phyloP scores from a whole-genome alignment of 2,797 vertebrate genomes.

The Diplodus sargus region DNA sequence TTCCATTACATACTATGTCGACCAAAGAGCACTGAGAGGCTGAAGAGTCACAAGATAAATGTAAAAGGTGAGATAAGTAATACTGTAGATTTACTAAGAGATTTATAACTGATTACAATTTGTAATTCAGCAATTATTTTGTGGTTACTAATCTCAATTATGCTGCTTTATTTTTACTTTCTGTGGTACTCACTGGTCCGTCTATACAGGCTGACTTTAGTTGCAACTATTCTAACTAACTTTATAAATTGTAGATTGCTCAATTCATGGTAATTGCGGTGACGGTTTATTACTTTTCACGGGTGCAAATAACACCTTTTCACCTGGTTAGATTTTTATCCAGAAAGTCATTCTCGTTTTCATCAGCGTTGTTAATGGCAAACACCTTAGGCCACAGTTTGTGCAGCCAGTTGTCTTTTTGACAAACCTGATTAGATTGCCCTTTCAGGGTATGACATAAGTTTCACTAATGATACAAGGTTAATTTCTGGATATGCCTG shows the following conservation, averaged over 20 bases:
- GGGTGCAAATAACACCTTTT: not conserved
- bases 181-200: no score
- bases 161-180: no score
- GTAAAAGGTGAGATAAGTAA: no score
- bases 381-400: not conserved
- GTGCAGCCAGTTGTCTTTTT: constrained; percentile 12
- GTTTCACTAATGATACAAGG: constrained; percentile 42
- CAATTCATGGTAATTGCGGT: no score
- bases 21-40: not conserved
- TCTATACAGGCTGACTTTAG: no score
- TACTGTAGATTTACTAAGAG: no score
- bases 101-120: no score
- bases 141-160: no score
- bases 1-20: not conserved
- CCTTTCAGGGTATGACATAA: constrained; percentile 15
- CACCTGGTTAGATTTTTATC: not conserved
- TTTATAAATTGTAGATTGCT: no score
- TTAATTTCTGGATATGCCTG: constrained; percentile 48
- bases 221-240: no score
- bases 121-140: no score
- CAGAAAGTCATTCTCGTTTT: not conserved
- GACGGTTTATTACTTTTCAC: not conserved
- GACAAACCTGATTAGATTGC: constrained; percentile 3
- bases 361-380: not conserved
- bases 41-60: no score